Evolutionary conservation across 2,888 invertebrate species (phyloP).

Genomic region (Ormyrus thymus): DNA sequence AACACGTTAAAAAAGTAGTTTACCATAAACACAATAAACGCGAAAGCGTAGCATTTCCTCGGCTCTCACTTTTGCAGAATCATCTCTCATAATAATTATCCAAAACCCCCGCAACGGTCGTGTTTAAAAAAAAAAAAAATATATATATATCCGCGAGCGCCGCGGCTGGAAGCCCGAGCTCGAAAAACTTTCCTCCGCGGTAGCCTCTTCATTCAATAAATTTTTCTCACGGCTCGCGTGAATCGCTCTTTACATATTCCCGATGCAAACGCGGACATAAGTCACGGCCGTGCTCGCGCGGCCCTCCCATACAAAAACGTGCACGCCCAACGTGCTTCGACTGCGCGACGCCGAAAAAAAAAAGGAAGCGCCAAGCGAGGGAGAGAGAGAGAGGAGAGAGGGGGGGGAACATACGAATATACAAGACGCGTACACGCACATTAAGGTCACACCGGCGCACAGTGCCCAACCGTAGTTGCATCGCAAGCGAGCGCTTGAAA

Average conservation of each 20-base stretch:
- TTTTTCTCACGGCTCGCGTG: slow-evolving; percentile 49
- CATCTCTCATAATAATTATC: no score
- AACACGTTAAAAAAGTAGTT: no score
- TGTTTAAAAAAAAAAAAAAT: no score
- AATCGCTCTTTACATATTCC: slow-evolving; percentile 53
- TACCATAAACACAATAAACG: no score
- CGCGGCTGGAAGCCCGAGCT: not conserved
- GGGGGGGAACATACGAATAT: slow-evolving; percentile 14
- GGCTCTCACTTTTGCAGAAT: no score
- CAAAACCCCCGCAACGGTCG: no score
- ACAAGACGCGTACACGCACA: slow-evolving; percentile 12
- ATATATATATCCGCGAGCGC: no score
- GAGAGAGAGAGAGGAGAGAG: slow-evolving; percentile 9
- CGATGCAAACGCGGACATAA: slow-evolving; percentile 53
- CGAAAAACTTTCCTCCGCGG: not conserved
- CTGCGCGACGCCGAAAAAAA: slow-evolving; percentile 27
- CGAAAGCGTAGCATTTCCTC: no score
- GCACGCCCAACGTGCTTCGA: slow-evolving; percentile 48
- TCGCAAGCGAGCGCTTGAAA: slow-evolving; percentile 14
- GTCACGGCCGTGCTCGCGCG: slow-evolving; percentile 28
- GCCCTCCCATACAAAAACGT: slow-evolving; percentile 44
- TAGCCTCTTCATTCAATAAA: slow-evolving; percentile 47
- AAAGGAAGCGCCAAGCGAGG: not conserved
- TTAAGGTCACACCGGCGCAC: slow-evolving; percentile 3
- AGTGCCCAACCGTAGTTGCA: not conserved